These are phyloP conservation scores for Helicoverpa assulta DNA, from an alignment of 2,888 invertebrate species.

Conservation along the genomic window DNA sequence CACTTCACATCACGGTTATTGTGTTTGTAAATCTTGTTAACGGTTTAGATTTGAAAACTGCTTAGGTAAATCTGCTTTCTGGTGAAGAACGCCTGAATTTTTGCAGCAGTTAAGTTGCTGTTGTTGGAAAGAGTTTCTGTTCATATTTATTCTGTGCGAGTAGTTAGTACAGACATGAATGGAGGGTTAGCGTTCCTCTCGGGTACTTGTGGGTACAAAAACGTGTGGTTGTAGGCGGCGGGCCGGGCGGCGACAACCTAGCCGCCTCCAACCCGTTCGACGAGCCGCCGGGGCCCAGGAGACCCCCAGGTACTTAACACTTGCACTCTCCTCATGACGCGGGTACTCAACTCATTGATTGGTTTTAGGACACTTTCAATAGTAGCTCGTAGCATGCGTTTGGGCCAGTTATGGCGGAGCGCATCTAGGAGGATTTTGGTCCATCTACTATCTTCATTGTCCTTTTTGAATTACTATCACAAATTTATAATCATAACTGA, in stretches of 20 bases:
- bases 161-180: conserved; percentile 42
- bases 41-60: no score
- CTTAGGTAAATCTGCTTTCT: background rate
- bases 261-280: conserved; percentile 97
- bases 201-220: conserved; percentile 69
- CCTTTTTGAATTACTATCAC: no score
- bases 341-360: conserved; percentile 28
- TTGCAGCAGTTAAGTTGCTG: no score
- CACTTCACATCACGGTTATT: background rate
- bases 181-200: conserved; percentile 58
- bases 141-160: conserved; percentile 14
- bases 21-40: no score
- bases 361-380: background rate
- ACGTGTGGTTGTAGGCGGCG: conserved; percentile 87
- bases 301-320: conserved; percentile 87
- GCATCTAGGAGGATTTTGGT: no score
- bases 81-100: background rate
- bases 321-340: conserved; percentile 74
- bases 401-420: no score
- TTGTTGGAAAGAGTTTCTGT: conserved; percentile 5
- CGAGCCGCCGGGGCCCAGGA: conserved; percentile 92
- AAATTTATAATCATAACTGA: no score
- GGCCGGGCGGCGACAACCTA: conserved; percentile 92
- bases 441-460: no score
- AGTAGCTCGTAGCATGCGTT: no score